Evolutionary conservation across 1,140 invertebrate species (phyloP).

Genomic region (Zaprionus taronus): DNA sequence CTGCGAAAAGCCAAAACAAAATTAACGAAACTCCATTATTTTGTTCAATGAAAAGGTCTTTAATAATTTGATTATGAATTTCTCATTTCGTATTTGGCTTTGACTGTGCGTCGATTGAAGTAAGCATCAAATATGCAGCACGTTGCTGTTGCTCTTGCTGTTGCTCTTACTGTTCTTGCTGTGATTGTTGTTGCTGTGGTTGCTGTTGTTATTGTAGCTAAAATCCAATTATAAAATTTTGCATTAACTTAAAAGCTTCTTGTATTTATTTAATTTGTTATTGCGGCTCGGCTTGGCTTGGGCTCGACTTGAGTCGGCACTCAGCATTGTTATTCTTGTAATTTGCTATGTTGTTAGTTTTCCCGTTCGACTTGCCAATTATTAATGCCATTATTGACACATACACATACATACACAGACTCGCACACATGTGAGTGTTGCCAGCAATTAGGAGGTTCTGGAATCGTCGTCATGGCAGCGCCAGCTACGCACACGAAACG

Average conservation of each 20-base stretch:
- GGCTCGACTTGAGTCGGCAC: neutral
- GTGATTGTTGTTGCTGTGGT: slow-evolving; percentile 23
- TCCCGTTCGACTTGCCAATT: slow-evolving; percentile 32
- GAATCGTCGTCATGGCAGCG: slow-evolving; percentile 2
- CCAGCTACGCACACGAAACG: neutral
- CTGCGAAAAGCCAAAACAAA: neutral
- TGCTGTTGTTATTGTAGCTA: slow-evolving; percentile 37
- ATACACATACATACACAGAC: slow-evolving; percentile 1
- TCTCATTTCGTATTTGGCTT: slow-evolving; percentile 12
- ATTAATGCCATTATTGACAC: slow-evolving; percentile 35
- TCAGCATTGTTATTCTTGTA: slow-evolving; percentile 26
- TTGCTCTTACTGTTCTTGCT: slow-evolving; percentile 15
- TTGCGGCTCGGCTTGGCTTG: slow-evolving; percentile 49
- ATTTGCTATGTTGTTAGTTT: slow-evolving; percentile 22
- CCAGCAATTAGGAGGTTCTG: slow-evolving; percentile 58
- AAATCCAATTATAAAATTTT: slow-evolving; percentile 80
- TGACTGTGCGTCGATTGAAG: slow-evolving; percentile 12
- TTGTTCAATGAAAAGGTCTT: slow-evolving; percentile 12
- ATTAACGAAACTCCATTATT: slow-evolving; percentile 1
- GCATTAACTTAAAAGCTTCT: slow-evolving; percentile 80
- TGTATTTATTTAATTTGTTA: slow-evolving; percentile 83
- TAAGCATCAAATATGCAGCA: slow-evolving; percentile 2
- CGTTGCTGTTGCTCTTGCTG: slow-evolving; percentile 18
- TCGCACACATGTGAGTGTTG: slow-evolving; percentile 39
- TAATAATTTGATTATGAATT: slow-evolving; percentile 21